Evolutionary conservation across 2,888 invertebrate genomes (phyloP).

Genomic region (Nomada goodeniana): DNA sequence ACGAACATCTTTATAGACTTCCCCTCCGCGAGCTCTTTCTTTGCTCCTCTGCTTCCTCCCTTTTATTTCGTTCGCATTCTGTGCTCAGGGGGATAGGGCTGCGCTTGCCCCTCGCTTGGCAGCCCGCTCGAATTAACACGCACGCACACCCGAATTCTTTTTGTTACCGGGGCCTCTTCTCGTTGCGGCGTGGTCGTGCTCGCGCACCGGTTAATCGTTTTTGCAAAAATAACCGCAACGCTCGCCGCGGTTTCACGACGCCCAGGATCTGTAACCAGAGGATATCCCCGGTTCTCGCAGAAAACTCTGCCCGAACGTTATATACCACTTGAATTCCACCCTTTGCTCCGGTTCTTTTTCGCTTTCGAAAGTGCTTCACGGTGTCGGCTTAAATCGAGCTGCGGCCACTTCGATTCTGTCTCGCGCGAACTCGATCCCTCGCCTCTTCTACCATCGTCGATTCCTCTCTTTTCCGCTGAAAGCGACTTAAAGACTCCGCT

Average conservation of each 20-base stretch:
- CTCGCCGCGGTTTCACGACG: not conserved
- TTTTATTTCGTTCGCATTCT: constrained; percentile 24
- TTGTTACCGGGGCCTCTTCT: not conserved
- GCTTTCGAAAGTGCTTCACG: not conserved
- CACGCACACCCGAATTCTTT: constrained; percentile 4
- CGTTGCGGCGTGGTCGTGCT: not conserved
- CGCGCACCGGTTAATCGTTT: not conserved
- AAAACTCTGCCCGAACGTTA: not conserved
- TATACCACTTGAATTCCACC: constrained; percentile 4
- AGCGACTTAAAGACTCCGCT: constrained; percentile 46
- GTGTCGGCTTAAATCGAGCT: constrained; percentile 50
- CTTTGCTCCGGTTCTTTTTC: constrained; percentile 8
- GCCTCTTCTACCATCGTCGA: not conserved
- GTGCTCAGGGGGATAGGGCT: not conserved
- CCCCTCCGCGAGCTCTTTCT: constrained; percentile 31
- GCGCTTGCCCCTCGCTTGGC: not conserved
- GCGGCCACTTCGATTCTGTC: constrained; percentile 28
- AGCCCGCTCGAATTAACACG: constrained; percentile 35
- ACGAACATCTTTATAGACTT: constrained; percentile 75
- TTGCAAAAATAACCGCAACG: not conserved
- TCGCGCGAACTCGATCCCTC: constrained; percentile 33
- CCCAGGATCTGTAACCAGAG: not conserved
- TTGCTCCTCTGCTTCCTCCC: not conserved
- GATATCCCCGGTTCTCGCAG: not conserved
- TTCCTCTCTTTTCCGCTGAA: constrained; percentile 27